These are phyloP conservation scores for Myotis vivesi DNA, from an alignment of 2,797 vertebrate genomes.

Conservation along the genomic window DNA sequence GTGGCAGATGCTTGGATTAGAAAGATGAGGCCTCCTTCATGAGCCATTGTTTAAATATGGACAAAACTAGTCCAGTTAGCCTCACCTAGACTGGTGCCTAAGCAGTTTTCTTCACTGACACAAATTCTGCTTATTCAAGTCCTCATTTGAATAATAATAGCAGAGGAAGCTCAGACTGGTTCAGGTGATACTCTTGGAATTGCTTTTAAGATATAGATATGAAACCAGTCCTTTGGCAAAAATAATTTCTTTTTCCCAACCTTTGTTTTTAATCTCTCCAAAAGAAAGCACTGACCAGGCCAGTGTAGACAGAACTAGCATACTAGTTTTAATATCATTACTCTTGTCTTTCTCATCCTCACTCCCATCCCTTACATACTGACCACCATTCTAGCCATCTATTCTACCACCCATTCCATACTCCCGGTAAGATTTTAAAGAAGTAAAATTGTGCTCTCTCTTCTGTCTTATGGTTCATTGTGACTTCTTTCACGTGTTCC, in stretches of 20 bases:
- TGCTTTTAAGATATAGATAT: constrained; percentile 60
- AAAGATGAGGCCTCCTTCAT: neutral
- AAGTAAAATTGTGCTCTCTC: neutral
- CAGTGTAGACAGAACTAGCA: neutral
- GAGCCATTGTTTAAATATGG: constrained; percentile 2
- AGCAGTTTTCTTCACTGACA: constrained; percentile 41
- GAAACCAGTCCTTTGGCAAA: constrained; percentile 43
- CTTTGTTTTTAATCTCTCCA: constrained; percentile 52
- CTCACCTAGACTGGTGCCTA: neutral
- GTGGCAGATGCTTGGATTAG: neutral
- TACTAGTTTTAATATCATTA: neutral
- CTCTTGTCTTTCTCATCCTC: neutral
- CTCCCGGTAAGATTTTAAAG: neutral
- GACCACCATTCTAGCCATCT: neutral
- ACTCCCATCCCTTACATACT: neutral
- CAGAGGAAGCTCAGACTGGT: neutral
- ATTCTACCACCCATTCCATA: neutral
- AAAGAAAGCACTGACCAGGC: neutral
- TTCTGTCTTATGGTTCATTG: neutral
- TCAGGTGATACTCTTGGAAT: constrained; percentile 45
- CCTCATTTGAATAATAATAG: constrained; percentile 66
- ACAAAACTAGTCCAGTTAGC: constrained; percentile 2
- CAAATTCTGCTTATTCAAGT: constrained; percentile 71
- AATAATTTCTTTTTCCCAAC: constrained; percentile 25
- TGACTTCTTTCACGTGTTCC: neutral